Base-by-base conservation (phyloP, 53 echinoderm and acorn worm species). In the Actinopyga echinites region DNA sequence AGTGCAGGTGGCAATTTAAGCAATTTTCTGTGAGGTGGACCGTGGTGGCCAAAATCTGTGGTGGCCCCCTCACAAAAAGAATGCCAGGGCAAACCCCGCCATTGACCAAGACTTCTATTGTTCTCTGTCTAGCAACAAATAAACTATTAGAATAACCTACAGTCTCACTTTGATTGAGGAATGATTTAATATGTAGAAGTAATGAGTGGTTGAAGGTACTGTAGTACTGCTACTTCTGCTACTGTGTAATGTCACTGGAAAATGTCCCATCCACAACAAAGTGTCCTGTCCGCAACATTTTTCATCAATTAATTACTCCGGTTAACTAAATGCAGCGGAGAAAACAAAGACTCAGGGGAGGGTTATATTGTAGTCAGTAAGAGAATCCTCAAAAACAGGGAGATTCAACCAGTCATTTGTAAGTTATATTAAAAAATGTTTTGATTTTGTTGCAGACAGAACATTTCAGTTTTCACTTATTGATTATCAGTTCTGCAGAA, bases 151-250 rank as follows among this genome's bases (percentile, higher is more conserved):
- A 58, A 58, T 58, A 58, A 58, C n/a, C 10, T 4, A 4, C 21
- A 58, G 58, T 58, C 25, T 58, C 58, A 24, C 25, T 9, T 58
- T 58, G 58, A 58, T 58, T 58, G 58, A 58, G 58, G 58, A 9
- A 58, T 58, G 58, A 58, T 58, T 58, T 19, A 54, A 54, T 58
- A 58, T 58, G 58, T 61, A 30, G 15, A 61, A 61, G 61, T 61
- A 61, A 21, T 8, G 25, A 6, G 61, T n/a, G 6, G 61, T 3
- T 61, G 44, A 61, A 61, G 20, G 61, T 61, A 61, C 61, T 61
- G 61, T 21, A 61, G 20, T 61, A 21, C n/a, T n/a, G n/a, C n/a
- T n/a, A n/a, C n/a, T n/a, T n/a, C n/a, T n/a, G n/a, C n/a, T n/a
- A n/a, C n/a, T 30, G 30, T 30, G 20, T 21, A 61, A 4, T 30